Evolutionary conservation across 64 coral and sea anemone genomes (phyloP).

Genomic region (Actinia tenebrosa): DNA sequence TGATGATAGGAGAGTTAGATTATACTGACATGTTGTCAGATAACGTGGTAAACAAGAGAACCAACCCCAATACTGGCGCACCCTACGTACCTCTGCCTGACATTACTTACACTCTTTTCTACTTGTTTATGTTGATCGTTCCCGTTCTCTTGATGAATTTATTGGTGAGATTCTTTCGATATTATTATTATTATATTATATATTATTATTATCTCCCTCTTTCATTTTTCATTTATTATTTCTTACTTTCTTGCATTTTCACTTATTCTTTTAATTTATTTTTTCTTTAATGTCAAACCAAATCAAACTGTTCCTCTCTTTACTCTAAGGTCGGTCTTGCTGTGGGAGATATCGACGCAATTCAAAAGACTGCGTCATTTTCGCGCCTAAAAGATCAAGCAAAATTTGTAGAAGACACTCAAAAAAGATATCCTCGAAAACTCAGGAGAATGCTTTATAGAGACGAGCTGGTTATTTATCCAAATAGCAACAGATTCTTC

Average conservation of each 20-base stretch:
- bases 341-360: constrained; percentile 82
- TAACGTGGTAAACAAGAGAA: constrained; percentile 49
- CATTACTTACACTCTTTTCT: constrained; percentile 51
- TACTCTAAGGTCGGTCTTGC: constrained; percentile 66
- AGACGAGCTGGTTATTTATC: constrained; percentile 21
- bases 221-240: not conserved
- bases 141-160: constrained; percentile 88
- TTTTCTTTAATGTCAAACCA: not conserved
- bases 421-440: constrained; percentile 42
- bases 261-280: not conserved
- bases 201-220: not conserved
- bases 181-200: too few relatives aligned
- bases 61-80: constrained; percentile 24
- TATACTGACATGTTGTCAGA: constrained; percentile 43
- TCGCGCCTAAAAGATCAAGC: constrained; percentile 59
- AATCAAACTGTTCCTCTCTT: too few relatives aligned
- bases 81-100: constrained; percentile 65
- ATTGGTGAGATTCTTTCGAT: constrained; percentile 31
- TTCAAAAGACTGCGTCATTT: constrained; percentile 69
- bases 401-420: constrained; percentile 32
- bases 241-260: not conserved
- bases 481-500: constrained; percentile 38
- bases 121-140: constrained; percentile 58
- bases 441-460: constrained; percentile 28
- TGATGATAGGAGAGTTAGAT: constrained; percentile 79